A percentile compares a stretch with the other conserved stretches of the same genome.
Evolutionary conservation across 2,113 vertebrate species (phyloP).

Genomic region (Cnemophilus loriae): DNA sequence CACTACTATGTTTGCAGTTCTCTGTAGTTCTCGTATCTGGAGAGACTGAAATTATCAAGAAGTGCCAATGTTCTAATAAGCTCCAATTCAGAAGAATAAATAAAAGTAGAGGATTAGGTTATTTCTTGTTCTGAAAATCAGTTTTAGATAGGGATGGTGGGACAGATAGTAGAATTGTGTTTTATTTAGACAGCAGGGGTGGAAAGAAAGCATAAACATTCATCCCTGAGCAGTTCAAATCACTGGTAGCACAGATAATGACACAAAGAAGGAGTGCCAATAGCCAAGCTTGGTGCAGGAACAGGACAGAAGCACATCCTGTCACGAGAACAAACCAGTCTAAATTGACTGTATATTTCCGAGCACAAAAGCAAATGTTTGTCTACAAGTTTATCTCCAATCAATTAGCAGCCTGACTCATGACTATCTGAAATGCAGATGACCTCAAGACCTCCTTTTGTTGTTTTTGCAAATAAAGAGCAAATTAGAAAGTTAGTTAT

Average conservation of each 20-base stretch:
- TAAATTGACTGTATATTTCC: neutral
- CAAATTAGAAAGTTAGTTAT: neutral
- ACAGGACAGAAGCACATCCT: neutral
- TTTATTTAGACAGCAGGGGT: neutral
- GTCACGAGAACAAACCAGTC: neutral
- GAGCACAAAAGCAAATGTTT: constrained; percentile 1
- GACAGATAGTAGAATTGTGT: neutral
- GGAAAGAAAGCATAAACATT: neutral
- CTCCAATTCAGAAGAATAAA: neutral
- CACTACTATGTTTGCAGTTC: neutral
- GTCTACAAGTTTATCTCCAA: neutral
- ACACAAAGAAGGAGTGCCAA: neutral
- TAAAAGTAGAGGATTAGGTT: neutral
- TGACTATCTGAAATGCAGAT: neutral
- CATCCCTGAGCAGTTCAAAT: neutral
- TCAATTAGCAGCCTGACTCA: neutral
- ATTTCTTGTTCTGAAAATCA: neutral
- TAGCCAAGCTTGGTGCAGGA: neutral
- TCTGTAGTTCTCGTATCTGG: neutral
- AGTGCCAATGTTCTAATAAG: neutral
- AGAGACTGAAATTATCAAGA: neutral
- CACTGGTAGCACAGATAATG: neutral
- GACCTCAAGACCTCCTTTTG: neutral
- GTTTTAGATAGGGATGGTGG: neutral
- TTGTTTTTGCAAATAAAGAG: neutral